These are phyloP conservation scores for Pteropus rufus DNA, from an alignment of 2,797 vertebrate species.

Conservation along the genomic window DNA sequence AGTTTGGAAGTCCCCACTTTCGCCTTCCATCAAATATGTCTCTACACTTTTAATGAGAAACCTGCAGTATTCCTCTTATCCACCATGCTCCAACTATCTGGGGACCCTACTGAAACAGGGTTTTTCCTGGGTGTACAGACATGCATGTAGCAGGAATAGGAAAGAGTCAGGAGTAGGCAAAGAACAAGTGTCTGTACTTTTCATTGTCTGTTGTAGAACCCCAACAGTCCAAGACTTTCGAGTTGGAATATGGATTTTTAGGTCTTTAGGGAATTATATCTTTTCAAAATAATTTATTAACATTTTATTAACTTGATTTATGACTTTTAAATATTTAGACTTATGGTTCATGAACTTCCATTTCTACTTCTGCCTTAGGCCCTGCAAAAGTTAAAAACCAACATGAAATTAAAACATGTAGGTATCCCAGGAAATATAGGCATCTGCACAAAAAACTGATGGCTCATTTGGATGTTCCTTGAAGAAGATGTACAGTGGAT, in stretches of 20 bases:
- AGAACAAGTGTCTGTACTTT: fast-evolving
- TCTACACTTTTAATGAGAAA: neutral
- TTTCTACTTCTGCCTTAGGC: neutral
- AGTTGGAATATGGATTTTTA: neutral
- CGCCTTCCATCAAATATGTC: neutral
- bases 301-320: neutral
- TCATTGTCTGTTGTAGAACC: neutral
- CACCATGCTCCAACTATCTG: neutral
- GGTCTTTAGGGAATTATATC: neutral
- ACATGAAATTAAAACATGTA: neutral
- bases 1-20: neutral
- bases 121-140: neutral
- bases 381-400: neutral
- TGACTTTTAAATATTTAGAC: neutral
- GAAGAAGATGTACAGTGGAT: neutral
- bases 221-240: neutral
- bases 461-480: neutral
- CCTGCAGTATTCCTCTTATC: neutral
- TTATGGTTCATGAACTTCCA: neutral
- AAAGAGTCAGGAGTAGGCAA: neutral
- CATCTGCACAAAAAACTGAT: neutral
- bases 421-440: neutral
- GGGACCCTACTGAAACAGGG: neutral
- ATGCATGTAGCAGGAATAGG: neutral
- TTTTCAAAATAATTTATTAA: neutral